A percentile compares a stretch with the other conserved stretches of the same genome.
Evolutionary conservation across 2,888 invertebrate species (phyloP).

Genomic region (Ditula angustiorana): DNA sequence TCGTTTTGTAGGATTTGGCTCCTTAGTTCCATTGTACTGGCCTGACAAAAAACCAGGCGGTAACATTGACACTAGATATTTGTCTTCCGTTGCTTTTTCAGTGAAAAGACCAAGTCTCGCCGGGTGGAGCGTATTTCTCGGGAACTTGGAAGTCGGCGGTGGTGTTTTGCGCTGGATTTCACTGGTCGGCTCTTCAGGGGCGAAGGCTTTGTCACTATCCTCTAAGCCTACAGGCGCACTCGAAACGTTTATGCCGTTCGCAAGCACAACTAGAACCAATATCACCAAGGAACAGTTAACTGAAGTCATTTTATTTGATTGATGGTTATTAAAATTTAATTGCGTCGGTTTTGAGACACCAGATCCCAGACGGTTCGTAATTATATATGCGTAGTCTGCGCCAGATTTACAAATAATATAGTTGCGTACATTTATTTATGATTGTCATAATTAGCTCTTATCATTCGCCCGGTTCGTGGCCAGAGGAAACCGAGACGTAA

Average conservation of each 20-base stretch:
- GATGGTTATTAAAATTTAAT: not conserved
- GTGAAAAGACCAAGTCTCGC: slow-evolving; percentile 12
- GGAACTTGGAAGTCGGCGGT: slow-evolving; percentile 8
- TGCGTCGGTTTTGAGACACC: slow-evolving; percentile 8
- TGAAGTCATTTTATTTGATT: slow-evolving; percentile 17
- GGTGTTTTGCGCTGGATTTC: slow-evolving; percentile 4
- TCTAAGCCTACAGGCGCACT: slow-evolving; percentile 22
- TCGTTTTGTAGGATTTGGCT: not conserved
- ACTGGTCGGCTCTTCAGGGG: slow-evolving; percentile 24
- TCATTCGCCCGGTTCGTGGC: slow-evolving; percentile 28
- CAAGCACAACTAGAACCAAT: slow-evolving; percentile 17
- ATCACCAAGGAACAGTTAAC: slow-evolving; percentile 4
- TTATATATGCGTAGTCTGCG: slow-evolving; percentile 26
- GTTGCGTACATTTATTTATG: slow-evolving; percentile 17
- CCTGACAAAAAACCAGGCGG: not conserved
- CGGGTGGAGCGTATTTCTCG: slow-evolving; percentile 12
- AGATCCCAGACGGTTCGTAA: slow-evolving; percentile 21
- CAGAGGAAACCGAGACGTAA: slow-evolving; percentile 18
- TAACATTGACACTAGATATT: slow-evolving; percentile 14
- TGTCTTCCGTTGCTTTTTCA: slow-evolving; percentile 30
- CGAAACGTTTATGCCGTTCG: not conserved
- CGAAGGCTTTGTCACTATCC: slow-evolving; percentile 7
- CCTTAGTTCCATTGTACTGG: not conserved
- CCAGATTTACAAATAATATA: slow-evolving; percentile 26
- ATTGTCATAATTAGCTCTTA: slow-evolving; percentile 32